These are phyloP conservation scores for Sminthopsis crassicaudata DNA, from an alignment of 2,113 vertebrate genomes.

Conservation along the genomic window DNA sequence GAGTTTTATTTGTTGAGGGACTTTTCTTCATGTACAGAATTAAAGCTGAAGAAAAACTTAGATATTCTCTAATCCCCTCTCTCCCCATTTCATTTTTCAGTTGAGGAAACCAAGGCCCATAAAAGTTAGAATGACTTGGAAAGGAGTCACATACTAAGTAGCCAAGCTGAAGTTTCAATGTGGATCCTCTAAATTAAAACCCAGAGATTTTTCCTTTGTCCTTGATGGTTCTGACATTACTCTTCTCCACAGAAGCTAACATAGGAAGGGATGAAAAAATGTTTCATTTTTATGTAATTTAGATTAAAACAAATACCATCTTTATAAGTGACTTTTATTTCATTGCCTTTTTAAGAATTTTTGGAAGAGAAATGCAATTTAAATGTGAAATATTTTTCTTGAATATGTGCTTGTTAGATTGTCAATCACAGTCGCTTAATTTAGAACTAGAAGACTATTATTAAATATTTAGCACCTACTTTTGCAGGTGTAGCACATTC, in stretches of 20 bases:
- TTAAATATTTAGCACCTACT: constrained; percentile 78
- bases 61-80: background rate
- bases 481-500: constrained; percentile 61
- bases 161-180: background rate
- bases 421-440: constrained; percentile 69
- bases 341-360: constrained; percentile 72
- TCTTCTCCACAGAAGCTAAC: constrained; percentile 58
- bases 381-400: constrained; percentile 70
- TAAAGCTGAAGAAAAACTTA: background rate
- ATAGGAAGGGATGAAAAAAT: constrained; percentile 76
- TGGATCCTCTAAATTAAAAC: background rate
- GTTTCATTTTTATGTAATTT: constrained; percentile 70
- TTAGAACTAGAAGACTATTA: constrained; percentile 62
- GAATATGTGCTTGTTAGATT: constrained; percentile 64
- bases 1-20: background rate
- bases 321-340: constrained; percentile 69
- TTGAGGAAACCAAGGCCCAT: background rate
- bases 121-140: background rate
- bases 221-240: background rate
- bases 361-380: constrained; percentile 71
- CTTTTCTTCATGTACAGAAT: background rate
- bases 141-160: background rate
- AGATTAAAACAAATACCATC: constrained; percentile 63
- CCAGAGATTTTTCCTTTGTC: background rate
- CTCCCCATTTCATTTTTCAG: background rate